Evolutionary conservation across 2,888 invertebrate genomes (phyloP).

Genomic region (Sarcophaga caerulescens): DNA sequence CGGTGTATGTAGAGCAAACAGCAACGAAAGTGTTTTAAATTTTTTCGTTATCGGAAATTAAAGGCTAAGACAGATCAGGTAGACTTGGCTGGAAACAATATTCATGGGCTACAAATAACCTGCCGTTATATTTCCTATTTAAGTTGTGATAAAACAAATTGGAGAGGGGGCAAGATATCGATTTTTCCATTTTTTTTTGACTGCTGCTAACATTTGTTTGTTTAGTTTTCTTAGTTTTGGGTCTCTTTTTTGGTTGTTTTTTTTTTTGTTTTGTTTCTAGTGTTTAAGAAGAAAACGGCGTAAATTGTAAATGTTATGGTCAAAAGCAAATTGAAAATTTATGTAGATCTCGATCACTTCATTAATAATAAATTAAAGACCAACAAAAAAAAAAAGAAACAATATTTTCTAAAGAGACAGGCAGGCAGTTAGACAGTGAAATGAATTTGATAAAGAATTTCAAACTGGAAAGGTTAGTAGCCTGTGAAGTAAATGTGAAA

Average conservation of each 20-base stretch:
- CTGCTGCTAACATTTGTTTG: background rate
- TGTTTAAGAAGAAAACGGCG: conserved; percentile 16
- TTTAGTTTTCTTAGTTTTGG: background rate
- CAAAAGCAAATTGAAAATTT: conserved; percentile 47
- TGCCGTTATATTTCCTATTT: conserved; percentile 35
- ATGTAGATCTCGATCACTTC: conserved; percentile 51
- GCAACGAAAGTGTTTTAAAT: too few relatives aligned
- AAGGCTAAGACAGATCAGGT: too few relatives aligned
- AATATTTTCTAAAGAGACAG: too few relatives aligned
- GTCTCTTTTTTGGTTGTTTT: background rate
- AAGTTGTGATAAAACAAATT: conserved; percentile 25
- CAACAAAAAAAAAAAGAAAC: conserved; percentile 1
- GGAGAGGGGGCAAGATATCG: background rate
- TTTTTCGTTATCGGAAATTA: too few relatives aligned
- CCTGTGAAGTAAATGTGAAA: background rate
- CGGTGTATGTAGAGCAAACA: too few relatives aligned
- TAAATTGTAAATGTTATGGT: conserved; percentile 41
- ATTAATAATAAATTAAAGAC: conserved; percentile 25
- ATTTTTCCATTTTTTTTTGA: background rate
- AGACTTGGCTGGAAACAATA: too few relatives aligned
- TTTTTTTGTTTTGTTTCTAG: background rate
- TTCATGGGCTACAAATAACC: background rate
- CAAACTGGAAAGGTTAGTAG: conserved; percentile 24
- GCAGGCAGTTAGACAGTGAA: conserved; percentile 1
- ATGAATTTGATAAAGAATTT: background rate